These are phyloP conservation scores for Himantopus leucocephalus DNA, from an alignment of 2,113 vertebrate species.

Conservation along the genomic window DNA sequence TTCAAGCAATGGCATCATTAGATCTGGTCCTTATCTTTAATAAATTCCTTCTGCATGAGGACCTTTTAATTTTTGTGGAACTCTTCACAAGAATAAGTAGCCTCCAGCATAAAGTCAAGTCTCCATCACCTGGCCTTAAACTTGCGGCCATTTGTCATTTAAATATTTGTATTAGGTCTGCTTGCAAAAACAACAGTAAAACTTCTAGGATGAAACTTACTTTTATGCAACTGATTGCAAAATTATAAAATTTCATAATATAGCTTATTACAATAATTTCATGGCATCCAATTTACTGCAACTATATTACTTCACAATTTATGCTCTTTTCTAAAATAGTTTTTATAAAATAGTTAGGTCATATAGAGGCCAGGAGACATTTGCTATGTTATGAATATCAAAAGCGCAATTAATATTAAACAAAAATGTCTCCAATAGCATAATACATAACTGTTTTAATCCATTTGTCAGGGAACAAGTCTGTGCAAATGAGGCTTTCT, in stretches of 20 bases:
- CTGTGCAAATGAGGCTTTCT: neutral
- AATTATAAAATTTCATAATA: neutral
- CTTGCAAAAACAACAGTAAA: neutral
- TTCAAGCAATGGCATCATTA: neutral
- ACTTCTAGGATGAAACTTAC: neutral
- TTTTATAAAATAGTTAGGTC: constrained; percentile 13
- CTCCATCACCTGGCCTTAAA: neutral
- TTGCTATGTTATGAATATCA: neutral
- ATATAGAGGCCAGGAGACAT: neutral
- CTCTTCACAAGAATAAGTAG: neutral
- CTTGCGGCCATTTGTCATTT: neutral
- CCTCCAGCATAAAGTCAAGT: neutral
- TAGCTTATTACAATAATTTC: constrained; percentile 7
- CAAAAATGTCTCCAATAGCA: neutral
- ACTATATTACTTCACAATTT: constrained; percentile 1
- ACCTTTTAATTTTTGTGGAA: neutral
- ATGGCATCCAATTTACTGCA: neutral
- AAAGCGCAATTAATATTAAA: constrained; percentile 45
- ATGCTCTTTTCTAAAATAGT: neutral
- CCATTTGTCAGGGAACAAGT: constrained; percentile 11
- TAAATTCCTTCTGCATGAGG: neutral
- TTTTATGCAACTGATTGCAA: neutral
- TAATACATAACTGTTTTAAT: neutral
- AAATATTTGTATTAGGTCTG: neutral
- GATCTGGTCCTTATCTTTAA: neutral